phyloP scores from a whole-genome alignment of 2,797 vertebrate species.

The Lophius americanus region DNA sequence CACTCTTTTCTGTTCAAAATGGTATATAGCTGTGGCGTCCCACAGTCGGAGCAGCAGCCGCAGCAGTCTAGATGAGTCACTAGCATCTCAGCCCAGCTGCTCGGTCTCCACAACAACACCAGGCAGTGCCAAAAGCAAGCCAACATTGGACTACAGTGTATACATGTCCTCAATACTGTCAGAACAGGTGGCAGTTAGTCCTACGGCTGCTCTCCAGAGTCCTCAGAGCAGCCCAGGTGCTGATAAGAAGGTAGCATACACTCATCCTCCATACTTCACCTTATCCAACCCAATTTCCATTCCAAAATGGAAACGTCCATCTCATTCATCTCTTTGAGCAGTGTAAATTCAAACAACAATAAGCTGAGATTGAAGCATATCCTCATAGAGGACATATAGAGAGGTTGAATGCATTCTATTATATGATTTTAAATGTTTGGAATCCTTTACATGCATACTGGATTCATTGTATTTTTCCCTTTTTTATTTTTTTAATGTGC shows the following conservation, averaged over 20 bases:
- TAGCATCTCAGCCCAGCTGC: constrained; percentile 79
- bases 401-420: background rate
- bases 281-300: constrained; percentile 2
- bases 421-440: background rate
- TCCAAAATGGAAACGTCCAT: background rate
- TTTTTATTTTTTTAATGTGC: background rate
- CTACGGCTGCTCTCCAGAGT: constrained; percentile 78
- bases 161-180: constrained; percentile 93
- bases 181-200: constrained; percentile 71
- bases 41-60: constrained; percentile 93
- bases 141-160: constrained; percentile 87
- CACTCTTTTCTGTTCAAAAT: constrained; percentile 4
- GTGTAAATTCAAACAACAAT: background rate
- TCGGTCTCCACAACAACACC: constrained; percentile 52
- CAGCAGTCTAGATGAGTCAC: constrained; percentile 87
- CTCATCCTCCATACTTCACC: background rate
- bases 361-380: background rate
- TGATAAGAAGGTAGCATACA: constrained; percentile 88
- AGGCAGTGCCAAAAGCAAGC: constrained; percentile 77
- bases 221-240: constrained; percentile 91
- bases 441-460: background rate
- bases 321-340: background rate
- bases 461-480: background rate
- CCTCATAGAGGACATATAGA: background rate
- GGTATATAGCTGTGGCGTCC: constrained; percentile 76